A percentile compares a stretch with the other conserved stretches of the same genome.
Evolutionary conservation across 2,888 invertebrate genomes (phyloP).

Genomic region (Drosophila austrosaltans): DNA sequence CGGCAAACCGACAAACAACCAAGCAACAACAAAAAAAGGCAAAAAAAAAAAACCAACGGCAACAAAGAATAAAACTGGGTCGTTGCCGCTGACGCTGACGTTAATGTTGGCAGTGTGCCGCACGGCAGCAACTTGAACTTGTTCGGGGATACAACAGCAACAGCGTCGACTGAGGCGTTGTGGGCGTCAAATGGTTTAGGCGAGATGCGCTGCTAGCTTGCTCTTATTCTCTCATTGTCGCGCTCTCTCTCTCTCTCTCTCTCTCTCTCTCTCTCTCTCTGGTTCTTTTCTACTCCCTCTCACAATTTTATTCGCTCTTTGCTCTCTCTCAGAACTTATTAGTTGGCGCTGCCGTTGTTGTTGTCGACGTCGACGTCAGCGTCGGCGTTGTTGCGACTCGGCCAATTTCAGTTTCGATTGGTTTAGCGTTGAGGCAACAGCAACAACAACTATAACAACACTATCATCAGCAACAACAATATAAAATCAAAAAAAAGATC

Average conservation of each 20-base stretch:
- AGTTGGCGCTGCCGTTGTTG: slow-evolving; percentile 13
- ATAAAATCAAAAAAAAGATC: slow-evolving; percentile 27
- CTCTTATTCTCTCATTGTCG: slow-evolving; percentile 1
- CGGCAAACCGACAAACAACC: slow-evolving; percentile 34
- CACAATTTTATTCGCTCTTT: neutral
- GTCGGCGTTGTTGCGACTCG: slow-evolving; percentile 33
- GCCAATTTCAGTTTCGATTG: slow-evolving; percentile 55
- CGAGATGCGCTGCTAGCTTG: slow-evolving; percentile 29
- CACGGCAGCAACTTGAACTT: slow-evolving; percentile 31
- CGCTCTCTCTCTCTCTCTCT: slow-evolving; percentile 2
- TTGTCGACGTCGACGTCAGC: slow-evolving; percentile 21
- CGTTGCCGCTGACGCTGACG: slow-evolving; percentile 37
- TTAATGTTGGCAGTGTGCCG: slow-evolving; percentile 17
- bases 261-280: slow-evolving; percentile 13
- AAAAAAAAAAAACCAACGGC: slow-evolving; percentile 47
- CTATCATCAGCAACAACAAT: slow-evolving; percentile 24
- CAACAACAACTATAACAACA: slow-evolving; percentile 37
- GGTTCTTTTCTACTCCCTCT: slow-evolving; percentile 6
- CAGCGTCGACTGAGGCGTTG: slow-evolving; percentile 14
- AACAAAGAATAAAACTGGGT: slow-evolving; percentile 74
- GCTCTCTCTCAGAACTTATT: slow-evolving; percentile 31
- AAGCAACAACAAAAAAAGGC: slow-evolving; percentile 31
- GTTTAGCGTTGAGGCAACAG: slow-evolving; percentile 37
- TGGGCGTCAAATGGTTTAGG: slow-evolving; percentile 3
- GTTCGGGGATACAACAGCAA: slow-evolving; percentile 21